Conservation (phyloP, 2,113 vertebrate genomes). For the Zosterops pallidus region DNA sequence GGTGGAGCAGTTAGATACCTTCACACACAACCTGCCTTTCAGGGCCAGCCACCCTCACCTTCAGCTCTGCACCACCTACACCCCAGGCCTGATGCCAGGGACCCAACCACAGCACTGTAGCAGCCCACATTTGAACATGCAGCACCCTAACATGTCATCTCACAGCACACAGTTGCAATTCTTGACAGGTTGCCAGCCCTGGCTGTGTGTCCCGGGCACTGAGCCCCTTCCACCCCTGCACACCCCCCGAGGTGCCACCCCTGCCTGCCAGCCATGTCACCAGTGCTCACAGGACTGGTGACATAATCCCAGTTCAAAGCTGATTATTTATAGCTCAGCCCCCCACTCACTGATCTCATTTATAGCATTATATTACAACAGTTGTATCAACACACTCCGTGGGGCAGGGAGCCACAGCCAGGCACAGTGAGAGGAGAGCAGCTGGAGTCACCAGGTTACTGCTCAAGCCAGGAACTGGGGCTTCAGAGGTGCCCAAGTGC, state of each 20-base stretch:
- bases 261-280: not conserved
- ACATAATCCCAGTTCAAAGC: not conserved
- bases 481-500: not conserved
- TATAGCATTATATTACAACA: not conserved
- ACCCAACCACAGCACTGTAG: not conserved
- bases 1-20: not conserved
- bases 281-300: not conserved
- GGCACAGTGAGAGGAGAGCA: not conserved
- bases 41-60: not conserved
- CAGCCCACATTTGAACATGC: not conserved
- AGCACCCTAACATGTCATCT: not conserved
- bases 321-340: not conserved
- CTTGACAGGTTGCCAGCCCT: not conserved
- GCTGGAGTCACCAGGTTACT: not conserved
- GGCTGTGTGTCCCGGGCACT: not conserved
- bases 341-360: not conserved
- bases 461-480: not conserved
- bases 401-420: not conserved
- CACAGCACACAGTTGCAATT: not conserved
- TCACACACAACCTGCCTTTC: not conserved
- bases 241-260: fast-evolving
- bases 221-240: not conserved
- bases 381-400: not conserved
- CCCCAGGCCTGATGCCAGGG: not conserved
- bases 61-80: not conserved